A percentile compares a stretch with the other conserved stretches of the same genome.
phyloP scores from a whole-genome alignment of 1,140 invertebrate genomes.

The Hirudo medicinalis region DNA sequence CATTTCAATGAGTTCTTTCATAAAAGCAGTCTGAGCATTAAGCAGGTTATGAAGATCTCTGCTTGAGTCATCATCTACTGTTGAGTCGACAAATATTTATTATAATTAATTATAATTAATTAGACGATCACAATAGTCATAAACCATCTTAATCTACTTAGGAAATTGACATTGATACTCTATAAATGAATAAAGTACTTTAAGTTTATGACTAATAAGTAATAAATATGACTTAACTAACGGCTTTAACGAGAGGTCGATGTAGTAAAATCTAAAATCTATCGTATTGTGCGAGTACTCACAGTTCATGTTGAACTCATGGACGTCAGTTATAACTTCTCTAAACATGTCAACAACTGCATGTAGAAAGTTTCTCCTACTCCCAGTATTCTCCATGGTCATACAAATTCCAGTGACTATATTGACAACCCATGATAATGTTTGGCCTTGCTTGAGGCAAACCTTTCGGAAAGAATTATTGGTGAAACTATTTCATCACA shows the following conservation, averaged over 20 bases:
- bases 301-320: constrained; percentile 35
- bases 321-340: constrained; percentile 35
- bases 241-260: background rate
- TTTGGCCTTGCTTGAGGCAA: constrained; percentile 34
- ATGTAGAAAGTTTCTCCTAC: constrained; percentile 32
- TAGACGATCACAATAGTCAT: background rate
- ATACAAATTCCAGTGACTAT: constrained; percentile 32
- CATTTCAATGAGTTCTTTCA: constrained; percentile 30
- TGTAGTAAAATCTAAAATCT: background rate
- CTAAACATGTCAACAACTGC: constrained; percentile 36
- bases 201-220: background rate
- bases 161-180: background rate
- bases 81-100: background rate
- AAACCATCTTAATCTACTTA: background rate
- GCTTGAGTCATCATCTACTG: constrained; percentile 33
- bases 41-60: constrained; percentile 36
- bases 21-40: constrained; percentile 34
- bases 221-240: background rate
- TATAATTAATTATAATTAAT: constrained; percentile 3
- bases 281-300: constrained; percentile 6
- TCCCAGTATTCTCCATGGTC: constrained; percentile 31
- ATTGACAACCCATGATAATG: constrained; percentile 31
- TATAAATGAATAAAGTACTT: background rate
- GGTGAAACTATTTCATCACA: background rate
- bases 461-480: constrained; percentile 26